phyloP scores from a whole-genome alignment of 2,113 vertebrate genomes.

The Seriola dumerili region DNA sequence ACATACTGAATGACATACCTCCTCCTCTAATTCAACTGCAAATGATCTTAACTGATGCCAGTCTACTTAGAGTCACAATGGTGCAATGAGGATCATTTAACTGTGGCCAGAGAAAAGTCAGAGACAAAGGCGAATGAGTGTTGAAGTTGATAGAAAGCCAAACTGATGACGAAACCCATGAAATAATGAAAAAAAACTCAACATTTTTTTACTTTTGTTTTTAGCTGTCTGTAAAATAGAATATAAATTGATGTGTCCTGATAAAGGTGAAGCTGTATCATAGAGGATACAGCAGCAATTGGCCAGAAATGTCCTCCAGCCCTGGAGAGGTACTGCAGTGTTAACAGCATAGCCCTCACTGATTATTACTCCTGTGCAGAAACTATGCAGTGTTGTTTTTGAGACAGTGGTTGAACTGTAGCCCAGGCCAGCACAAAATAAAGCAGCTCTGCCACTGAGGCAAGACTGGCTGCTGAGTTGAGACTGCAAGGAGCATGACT shows the following conservation, averaged over 20 bases:
- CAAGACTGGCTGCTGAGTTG: conserved; percentile 20
- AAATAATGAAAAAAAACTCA: not conserved
- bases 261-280: conserved; percentile 7
- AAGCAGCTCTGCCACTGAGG: conserved; percentile 35
- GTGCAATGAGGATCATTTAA: not conserved
- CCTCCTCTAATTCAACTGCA: conserved; percentile 12
- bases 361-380: conserved; percentile 6
- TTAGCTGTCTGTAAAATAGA: not conserved
- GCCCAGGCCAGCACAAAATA: conserved; percentile 30
- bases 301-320: conserved; percentile 26
- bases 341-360: conserved; percentile 24
- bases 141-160: conserved; percentile 6
- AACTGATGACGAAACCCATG: not conserved
- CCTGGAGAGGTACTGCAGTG: conserved; percentile 5
- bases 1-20: conserved; percentile 33
- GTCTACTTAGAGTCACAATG: not conserved
- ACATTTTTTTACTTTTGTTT: not conserved
- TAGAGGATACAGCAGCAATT: conserved; percentile 6
- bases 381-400: conserved; percentile 27
- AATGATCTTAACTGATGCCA: conserved; percentile 33
- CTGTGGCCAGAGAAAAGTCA: not conserved
- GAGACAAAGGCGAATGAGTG: not conserved
- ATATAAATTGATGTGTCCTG: not conserved
- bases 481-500: not conserved
- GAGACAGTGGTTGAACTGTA: conserved; percentile 37